Percentiles rank a stretch among this genome's conserved stretches.
Evolutionary conservation across 2,113 vertebrate species (phyloP).

Genomic region (human): DNA sequence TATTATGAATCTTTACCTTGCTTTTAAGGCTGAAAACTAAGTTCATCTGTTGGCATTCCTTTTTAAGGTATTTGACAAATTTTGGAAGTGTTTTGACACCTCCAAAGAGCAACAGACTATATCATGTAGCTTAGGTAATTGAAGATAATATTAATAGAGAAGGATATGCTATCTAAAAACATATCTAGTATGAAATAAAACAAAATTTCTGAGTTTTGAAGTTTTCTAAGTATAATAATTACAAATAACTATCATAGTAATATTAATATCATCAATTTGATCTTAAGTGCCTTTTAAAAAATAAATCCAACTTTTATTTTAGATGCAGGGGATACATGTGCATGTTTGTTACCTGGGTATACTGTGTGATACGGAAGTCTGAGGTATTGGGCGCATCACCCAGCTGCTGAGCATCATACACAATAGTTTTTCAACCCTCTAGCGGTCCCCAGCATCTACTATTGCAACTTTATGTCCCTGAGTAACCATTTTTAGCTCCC

Average conservation of each 20-base stretch:
- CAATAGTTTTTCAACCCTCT: too few relatives aligned
- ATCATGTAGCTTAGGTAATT: not conserved
- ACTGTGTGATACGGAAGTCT: too few relatives aligned
- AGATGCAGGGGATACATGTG: too few relatives aligned
- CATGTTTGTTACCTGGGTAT: too few relatives aligned
- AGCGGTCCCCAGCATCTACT: too few relatives aligned
- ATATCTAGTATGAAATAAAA: not conserved
- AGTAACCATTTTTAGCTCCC: too few relatives aligned
- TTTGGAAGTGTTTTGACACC: not conserved
- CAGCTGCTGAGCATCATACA: too few relatives aligned
- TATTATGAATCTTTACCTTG: not conserved
- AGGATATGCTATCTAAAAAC: not conserved
- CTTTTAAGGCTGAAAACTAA: not conserved
- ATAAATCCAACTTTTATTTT: too few relatives aligned
- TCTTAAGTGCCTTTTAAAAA: not conserved
- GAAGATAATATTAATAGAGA: not conserved
- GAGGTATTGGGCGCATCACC: too few relatives aligned
- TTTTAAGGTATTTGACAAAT: not conserved
- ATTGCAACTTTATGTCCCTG: too few relatives aligned
- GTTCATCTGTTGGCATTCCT: not conserved
- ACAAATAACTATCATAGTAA: not conserved
- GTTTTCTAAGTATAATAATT: not conserved
- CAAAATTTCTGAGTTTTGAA: not conserved
- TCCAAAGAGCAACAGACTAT: too few relatives aligned
- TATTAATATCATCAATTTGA: not conserved